Evolutionary conservation across 2,113 vertebrate genomes (phyloP).

Genomic region (western clawed frog (Xenopus tropicalis)): DNA sequence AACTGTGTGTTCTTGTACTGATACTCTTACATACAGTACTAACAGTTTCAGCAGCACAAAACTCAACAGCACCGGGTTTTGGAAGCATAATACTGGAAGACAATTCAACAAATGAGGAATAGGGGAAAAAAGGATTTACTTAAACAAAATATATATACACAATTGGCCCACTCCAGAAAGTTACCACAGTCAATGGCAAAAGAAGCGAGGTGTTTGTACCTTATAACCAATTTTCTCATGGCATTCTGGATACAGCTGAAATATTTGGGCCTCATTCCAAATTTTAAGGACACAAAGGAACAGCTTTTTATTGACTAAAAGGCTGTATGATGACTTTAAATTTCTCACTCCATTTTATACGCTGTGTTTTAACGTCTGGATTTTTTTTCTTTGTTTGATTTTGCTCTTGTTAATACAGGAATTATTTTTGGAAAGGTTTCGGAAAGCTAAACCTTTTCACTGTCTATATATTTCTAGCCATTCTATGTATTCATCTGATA

Average conservation of each 20-base stretch:
- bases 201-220: constrained; percentile 56
- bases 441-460: constrained; percentile 74
- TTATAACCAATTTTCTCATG: constrained; percentile 59
- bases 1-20: constrained; percentile 92
- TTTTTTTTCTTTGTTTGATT: constrained; percentile 77
- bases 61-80: constrained; percentile 81
- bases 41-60: constrained; percentile 90
- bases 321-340: constrained; percentile 81
- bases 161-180: constrained; percentile 50
- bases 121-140: constrained; percentile 51
- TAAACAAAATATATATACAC: constrained; percentile 43
- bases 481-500: constrained; percentile 72
- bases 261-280: constrained; percentile 62
- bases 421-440: constrained; percentile 76
- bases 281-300: constrained; percentile 70
- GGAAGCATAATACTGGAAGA: constrained; percentile 85
- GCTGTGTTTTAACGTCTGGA: constrained; percentile 94
- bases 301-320: constrained; percentile 88
- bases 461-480: constrained; percentile 75
- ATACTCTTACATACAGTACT: constrained; percentile 95
- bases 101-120: constrained; percentile 85
- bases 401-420: constrained; percentile 91
- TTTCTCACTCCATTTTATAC: constrained; percentile 98
- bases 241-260: constrained; percentile 66
- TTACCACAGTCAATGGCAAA: constrained; percentile 49